Percentiles rank a stretch among this genome's conserved stretches.
Evolutionary conservation across 2,888 invertebrate genomes (phyloP).

Genomic region (Lobophora halterata): DNA sequence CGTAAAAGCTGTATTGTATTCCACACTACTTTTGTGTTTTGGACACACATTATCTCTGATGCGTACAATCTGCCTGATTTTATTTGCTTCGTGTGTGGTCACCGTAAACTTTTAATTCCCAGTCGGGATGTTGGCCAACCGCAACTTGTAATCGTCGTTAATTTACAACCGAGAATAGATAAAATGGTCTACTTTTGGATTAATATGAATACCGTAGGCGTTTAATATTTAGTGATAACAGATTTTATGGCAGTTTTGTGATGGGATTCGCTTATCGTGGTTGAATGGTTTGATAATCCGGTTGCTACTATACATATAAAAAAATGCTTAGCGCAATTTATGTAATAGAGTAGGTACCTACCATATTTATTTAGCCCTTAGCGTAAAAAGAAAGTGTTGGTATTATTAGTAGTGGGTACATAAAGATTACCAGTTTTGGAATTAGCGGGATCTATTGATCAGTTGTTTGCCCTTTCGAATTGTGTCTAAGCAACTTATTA

Average conservation of each 20-base stretch:
- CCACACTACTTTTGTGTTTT: too few relatives aligned
- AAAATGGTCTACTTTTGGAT: constrained; percentile 51
- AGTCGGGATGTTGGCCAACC: constrained; percentile 56
- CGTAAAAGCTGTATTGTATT: too few relatives aligned
- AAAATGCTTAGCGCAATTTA: too few relatives aligned
- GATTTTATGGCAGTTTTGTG: constrained; percentile 37
- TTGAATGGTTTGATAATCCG: constrained; percentile 6
- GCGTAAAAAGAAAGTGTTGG: too few relatives aligned
- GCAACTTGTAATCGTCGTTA: constrained; percentile 41
- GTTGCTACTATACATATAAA: constrained; percentile 16
- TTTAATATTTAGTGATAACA: constrained; percentile 42
- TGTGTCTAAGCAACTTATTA: too few relatives aligned
- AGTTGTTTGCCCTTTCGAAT: too few relatives aligned
- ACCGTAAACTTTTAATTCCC: constrained; percentile 40
- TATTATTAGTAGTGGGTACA: too few relatives aligned
- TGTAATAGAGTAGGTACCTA: too few relatives aligned
- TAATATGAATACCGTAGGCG: constrained; percentile 41
- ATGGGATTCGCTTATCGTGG: constrained; percentile 34
- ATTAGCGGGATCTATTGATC: too few relatives aligned
- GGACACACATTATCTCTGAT: too few relatives aligned
- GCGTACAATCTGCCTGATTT: constrained; percentile 28
- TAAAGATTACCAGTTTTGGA: too few relatives aligned
- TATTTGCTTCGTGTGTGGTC: constrained; percentile 61
- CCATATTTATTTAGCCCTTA: too few relatives aligned
- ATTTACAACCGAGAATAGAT: constrained; percentile 58